Base-by-base conservation (phyloP, 2,797 vertebrate species). In the Gallinago solitaria region DNA sequence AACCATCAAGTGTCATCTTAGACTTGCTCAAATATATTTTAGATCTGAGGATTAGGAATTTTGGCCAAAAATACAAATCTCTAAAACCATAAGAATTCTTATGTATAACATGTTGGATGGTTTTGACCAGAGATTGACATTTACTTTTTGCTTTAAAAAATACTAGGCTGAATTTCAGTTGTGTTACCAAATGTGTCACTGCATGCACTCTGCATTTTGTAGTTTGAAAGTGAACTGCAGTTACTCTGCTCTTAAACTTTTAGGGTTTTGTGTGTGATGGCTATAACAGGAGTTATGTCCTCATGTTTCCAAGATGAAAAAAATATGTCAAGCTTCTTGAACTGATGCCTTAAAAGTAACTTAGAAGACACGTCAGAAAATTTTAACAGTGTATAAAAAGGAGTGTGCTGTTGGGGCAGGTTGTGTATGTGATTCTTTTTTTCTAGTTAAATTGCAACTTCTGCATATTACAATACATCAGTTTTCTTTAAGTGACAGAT, bases 401-500 rank as follows among this genome's bases (percentile, higher is more conserved):
- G n/a, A n/a, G 4, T 16, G 39, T 80, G 56, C 30, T n/a, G n/a
- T 70, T 67, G 0, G 2, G 12, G 5, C 65, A 20, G 17, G 13
- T 35, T 64, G 48, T 20, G 8, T 11, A 21, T 13, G 18, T 64
- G 48, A 68, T 25, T n/a, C n/a, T n/a, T 24, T 41, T 80, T 67
- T 73, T 33, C 25, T 75, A 16, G 28, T 77, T 61, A 47, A 64
- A 47, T 16, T 6, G 3, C 16, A 82, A n/a, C 7, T 84, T 82
- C 14, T 39, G 35, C 10, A 2, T 75, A 41, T 32, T 23, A 11
- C 3, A 27, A 24, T 59, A 16, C 0, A 1, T 53, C 9, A 13
- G 4, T 83, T 83, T 86, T 45, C 35, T 70, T 83, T 48, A 84
- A 56, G 33, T 47, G 19, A 61, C 3, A 45, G 24, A 56, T 68